Evolutionary conservation across 1,140 invertebrate genomes (phyloP).

Genomic region (Ceratina australensis): DNA sequence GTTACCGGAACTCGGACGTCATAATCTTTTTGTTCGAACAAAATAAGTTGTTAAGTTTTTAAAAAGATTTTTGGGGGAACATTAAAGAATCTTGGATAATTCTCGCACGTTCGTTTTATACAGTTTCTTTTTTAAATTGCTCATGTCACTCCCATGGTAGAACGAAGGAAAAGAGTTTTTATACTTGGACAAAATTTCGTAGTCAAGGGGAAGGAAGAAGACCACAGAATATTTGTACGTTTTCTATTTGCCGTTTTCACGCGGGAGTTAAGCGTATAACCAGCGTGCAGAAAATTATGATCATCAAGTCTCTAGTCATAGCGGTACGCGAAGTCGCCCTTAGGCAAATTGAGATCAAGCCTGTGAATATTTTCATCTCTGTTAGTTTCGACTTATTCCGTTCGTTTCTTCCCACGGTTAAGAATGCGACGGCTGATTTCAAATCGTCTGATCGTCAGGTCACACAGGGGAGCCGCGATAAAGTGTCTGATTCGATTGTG

Average conservation of each 20-base stretch:
- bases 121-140: too few species aligned
- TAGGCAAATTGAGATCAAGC: conserved; percentile 23
- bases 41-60: conserved; percentile 35
- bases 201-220: conserved; percentile 45
- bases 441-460: conserved; percentile 15
- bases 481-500: conserved; percentile 45
- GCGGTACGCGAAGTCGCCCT: conserved; percentile 35
- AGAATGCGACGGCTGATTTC: conserved; percentile 31
- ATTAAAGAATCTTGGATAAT: conserved; percentile 32
- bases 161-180: background rate
- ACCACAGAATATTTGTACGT: background rate
- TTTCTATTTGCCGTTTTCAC: conserved; percentile 18
- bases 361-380: conserved; percentile 19
- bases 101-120: background rate
- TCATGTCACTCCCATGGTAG: background rate
- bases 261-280: too few species aligned
- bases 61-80: conserved; percentile 22
- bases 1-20: conserved; percentile 57
- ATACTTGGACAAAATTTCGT: background rate
- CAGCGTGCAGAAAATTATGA: conserved; percentile 60
- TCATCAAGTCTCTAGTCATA: conserved; percentile 74
- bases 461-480: conserved; percentile 14
- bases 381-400: background rate
- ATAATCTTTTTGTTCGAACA: conserved; percentile 42
- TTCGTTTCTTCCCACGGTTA: conserved; percentile 18